phyloP scores from a whole-genome alignment of 2,113 vertebrate species.

The Castor canadensis region DNA sequence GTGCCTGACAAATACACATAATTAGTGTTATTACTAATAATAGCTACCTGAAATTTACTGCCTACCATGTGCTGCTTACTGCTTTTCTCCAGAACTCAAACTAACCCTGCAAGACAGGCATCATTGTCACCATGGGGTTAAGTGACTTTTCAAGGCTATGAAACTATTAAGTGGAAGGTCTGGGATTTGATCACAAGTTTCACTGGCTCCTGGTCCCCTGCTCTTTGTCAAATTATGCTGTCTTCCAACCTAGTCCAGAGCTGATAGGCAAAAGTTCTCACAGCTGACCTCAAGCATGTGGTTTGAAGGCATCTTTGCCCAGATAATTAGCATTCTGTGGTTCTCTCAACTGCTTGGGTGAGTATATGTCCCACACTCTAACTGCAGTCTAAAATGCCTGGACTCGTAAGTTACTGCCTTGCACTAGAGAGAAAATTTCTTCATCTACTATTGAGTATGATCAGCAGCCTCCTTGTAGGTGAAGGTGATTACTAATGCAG shows the following conservation, averaged over 20 bases:
- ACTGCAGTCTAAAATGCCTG: neutral
- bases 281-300: neutral
- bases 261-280: neutral
- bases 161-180: neutral
- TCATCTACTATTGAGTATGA: too few species aligned
- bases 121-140: neutral
- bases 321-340: rapidly evolving
- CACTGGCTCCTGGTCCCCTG: neutral
- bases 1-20: neutral
- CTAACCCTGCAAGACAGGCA: neutral
- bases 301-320: neutral
- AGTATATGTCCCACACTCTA: neutral
- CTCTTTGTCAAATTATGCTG: neutral
- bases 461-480: neutral
- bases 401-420: neutral
- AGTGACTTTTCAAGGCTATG: neutral
- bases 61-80: too few species aligned
- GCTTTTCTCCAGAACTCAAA: neutral
- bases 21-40: neutral
- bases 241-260: neutral
- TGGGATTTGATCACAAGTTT: neutral
- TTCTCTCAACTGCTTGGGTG: neutral
- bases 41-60: neutral
- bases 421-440: neutral
- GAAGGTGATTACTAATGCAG: neutral